These are phyloP conservation scores for Leptinotarsa peninsularis DNA, from an alignment of 2,888 invertebrate species.

Conservation along the genomic window DNA sequence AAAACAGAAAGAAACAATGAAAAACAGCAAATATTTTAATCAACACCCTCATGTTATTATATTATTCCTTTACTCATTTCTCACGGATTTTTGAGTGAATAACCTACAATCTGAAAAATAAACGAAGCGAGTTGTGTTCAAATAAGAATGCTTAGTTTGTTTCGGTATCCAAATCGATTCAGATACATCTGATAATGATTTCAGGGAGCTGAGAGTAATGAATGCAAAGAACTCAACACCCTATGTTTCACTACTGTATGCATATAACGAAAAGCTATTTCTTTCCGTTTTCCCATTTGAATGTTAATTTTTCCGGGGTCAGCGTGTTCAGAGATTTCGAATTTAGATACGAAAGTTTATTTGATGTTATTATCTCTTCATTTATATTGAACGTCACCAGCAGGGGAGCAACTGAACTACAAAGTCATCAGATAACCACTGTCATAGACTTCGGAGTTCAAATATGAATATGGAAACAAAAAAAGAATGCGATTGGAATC, in stretches of 20 bases:
- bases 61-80: too few species aligned
- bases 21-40: too few species aligned
- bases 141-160: neutral
- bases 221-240: constrained; percentile 4
- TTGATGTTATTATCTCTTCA: constrained; percentile 52
- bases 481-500: neutral
- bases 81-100: too few species aligned
- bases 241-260: neutral
- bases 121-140: neutral
- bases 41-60: too few species aligned
- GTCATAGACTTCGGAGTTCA: neutral
- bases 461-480: neutral
- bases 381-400: constrained; percentile 34
- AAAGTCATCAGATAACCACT: constrained; percentile 17
- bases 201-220: neutral
- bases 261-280: constrained; percentile 28
- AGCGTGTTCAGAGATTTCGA: constrained; percentile 46
- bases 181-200: neutral
- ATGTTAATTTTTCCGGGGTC: constrained; percentile 53
- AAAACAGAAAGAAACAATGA: too few species aligned
- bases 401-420: neutral
- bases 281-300: constrained; percentile 49
- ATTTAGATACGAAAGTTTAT: constrained; percentile 55
- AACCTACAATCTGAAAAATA: too few species aligned
- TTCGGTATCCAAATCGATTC: neutral